Conservation (phyloP, 2,888 invertebrate species). For the Ganaspis brasiliensis region DNA sequence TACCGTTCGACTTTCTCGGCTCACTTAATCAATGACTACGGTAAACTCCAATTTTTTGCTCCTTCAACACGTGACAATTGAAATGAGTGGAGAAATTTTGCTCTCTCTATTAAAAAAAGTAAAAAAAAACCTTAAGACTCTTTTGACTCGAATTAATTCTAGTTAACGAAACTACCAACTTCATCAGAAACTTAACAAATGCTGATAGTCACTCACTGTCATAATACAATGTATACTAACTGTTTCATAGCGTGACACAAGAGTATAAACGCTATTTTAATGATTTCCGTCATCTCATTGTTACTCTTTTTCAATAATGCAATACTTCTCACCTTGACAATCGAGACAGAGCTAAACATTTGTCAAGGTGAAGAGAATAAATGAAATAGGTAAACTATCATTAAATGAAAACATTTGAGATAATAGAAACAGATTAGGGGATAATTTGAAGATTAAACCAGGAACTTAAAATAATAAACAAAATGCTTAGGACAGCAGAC, state of each 20-base stretch:
- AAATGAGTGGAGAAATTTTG: slow-evolving; percentile 5
- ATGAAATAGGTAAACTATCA: background rate
- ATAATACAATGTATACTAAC: slow-evolving; percentile 24
- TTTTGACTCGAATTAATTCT: background rate
- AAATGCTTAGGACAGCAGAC: slow-evolving; percentile 28
- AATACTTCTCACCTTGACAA: background rate
- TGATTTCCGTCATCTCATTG: slow-evolving; percentile 23
- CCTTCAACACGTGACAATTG: background rate
- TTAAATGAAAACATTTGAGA: background rate
- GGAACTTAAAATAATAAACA: slow-evolving; percentile 43
- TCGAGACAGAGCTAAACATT: too few species aligned
- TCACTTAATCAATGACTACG: slow-evolving; percentile 15
- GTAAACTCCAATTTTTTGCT: background rate
- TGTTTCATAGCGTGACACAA: slow-evolving; percentile 32
- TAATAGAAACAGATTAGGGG: slow-evolving; percentile 13
- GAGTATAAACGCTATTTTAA: slow-evolving; percentile 23
- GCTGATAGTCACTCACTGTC: slow-evolving; percentile 12
- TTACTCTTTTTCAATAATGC: slow-evolving; percentile 15
- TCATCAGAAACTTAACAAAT: slow-evolving; percentile 4
- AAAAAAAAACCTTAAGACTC: background rate
- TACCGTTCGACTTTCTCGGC: slow-evolving; percentile 14
- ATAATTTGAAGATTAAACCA: slow-evolving; percentile 28
- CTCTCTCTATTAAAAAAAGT: background rate
- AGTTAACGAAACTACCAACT: background rate
- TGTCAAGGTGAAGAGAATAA: background rate